Base-by-base conservation (phyloP, 2,113 vertebrate species). In the Mungos mungo region DNA sequence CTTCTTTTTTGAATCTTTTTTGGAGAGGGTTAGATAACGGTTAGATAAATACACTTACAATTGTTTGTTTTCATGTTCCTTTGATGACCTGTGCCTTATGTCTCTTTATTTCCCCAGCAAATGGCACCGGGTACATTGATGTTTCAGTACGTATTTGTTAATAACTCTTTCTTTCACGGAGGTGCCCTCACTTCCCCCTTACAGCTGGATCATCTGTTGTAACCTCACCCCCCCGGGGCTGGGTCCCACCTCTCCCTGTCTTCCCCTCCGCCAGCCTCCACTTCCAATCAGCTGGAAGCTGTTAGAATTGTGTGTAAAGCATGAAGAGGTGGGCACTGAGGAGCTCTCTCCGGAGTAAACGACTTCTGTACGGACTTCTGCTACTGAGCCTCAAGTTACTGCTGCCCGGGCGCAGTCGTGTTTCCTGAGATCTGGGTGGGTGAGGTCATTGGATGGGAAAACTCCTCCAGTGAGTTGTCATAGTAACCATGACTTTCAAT, bases 401-500 rank as follows among this genome's bases (percentile, higher is more conserved):
- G 18, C 92, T 72, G 14, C 84, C 45, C 72, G 52, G 35, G 76
- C 10, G 27, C 47, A 35, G 66, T 9, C 63, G 92, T 35, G 79
- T 84, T 84, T 89, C 80, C 94, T 68, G 93, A 81, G 96, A 86
- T 47, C 38, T 0, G 65, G 79, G 84, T 82, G 52, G 93, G 88
- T 94, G 92, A 95, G 98, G 97, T 88, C 96, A 97, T 71, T 69
- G 41, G 81, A 90, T 90, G 94, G 94, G 95, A 96, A 96, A 95
- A 77, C 95, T 96, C 90, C 69, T 65, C 29, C 15, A 31, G 81
- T 45, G 50, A 96, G 97, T 97, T 97, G 97, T 96, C 97, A 97
- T 97, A 85, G 97, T 90, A 96, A 97, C 94, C 45, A 33, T 72
- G 94, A 94, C 94, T 97, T 98, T 93, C 76, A 85, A 5, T 97